These are phyloP conservation scores for Spodoptera frugiperda DNA, from an alignment of 1,140 invertebrate genomes.

Conservation along the genomic window DNA sequence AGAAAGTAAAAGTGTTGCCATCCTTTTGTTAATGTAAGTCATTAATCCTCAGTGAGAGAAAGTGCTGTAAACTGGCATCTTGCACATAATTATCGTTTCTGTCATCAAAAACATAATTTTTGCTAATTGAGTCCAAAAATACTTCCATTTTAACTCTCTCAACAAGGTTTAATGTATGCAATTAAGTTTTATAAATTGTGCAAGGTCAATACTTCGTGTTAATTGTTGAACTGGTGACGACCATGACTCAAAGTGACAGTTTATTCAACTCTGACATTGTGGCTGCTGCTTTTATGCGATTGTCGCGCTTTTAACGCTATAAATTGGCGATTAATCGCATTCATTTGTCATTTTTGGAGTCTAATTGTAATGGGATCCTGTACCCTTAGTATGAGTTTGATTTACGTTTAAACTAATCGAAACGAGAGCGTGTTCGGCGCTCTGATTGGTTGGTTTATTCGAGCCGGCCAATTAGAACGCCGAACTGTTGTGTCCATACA, in stretches of 20 bases:
- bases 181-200: constrained; percentile 21
- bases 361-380: neutral
- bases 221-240: constrained; percentile 21
- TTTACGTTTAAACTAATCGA: too few relatives aligned
- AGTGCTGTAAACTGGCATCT: neutral
- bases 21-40: neutral
- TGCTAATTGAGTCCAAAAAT: neutral
- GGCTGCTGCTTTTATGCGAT: neutral
- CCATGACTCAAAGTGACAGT: constrained; percentile 29
- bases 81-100: neutral
- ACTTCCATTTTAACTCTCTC: neutral
- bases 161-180: constrained; percentile 15
- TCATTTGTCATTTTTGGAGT: constrained; percentile 8
- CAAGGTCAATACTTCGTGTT: constrained; percentile 27
- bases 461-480: too few relatives aligned
- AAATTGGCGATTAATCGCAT: constrained; percentile 8
- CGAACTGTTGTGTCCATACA: neutral
- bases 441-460: too few relatives aligned
- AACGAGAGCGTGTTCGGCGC: too few relatives aligned
- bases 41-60: constrained; percentile 10
- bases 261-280: constrained; percentile 35
- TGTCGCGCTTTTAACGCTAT: constrained; percentile 15
- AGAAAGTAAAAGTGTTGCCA: constrained; percentile 7
- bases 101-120: neutral
- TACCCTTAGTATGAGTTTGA: too few relatives aligned